These are phyloP conservation scores for Leptocoma aspasia DNA, from an alignment of 2,113 vertebrate species.

Conservation along the genomic window DNA sequence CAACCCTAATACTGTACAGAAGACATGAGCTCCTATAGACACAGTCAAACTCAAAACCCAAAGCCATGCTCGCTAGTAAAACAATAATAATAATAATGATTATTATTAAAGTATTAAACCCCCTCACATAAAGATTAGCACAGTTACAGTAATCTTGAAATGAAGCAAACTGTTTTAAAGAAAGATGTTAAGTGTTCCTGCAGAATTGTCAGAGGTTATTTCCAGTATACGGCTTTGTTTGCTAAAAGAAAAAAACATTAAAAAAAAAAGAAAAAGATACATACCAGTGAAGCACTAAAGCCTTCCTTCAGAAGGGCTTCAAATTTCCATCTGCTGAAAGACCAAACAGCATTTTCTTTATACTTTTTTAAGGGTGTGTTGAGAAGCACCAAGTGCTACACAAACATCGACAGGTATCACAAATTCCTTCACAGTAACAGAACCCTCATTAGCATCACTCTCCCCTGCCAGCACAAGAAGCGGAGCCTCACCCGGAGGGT, in stretches of 20 bases:
- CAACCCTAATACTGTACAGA: neutral
- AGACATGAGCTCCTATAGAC: neutral
- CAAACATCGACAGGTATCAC: fast-evolving
- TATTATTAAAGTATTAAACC: neutral
- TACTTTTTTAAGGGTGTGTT: neutral
- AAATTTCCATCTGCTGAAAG: neutral
- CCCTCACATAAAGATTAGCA: neutral
- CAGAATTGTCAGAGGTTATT: neutral
- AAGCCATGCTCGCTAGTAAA: neutral
- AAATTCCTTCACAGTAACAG: fast-evolving
- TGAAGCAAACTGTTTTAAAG: neutral
- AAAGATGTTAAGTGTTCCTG: neutral
- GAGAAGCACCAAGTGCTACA: neutral
- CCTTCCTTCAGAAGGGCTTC: neutral
- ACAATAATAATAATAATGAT: neutral
- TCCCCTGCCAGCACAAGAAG: neutral
- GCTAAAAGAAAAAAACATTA: neutral
- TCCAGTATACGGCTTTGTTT: neutral
- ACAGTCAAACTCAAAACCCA: neutral
- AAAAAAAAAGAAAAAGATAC: fast-evolving
- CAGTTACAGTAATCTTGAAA: neutral
- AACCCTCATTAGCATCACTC: fast-evolving
- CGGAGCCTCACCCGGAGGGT: neutral
- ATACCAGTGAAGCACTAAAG: neutral
- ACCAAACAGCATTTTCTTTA: neutral